phyloP scores from a whole-genome alignment of 2,797 vertebrate genomes.

The Huso huso region DNA sequence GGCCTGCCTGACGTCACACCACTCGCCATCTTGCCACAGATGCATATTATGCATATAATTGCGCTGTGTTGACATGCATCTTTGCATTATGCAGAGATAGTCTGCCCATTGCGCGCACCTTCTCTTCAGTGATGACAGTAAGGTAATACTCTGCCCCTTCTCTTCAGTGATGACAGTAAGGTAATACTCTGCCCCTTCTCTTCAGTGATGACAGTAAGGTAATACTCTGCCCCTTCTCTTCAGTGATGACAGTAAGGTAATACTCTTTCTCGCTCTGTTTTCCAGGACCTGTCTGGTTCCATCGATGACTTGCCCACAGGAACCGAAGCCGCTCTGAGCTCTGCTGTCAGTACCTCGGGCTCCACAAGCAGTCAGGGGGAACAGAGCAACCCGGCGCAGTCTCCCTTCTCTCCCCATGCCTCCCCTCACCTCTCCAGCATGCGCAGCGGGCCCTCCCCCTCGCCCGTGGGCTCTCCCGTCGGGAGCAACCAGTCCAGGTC shows the following conservation, averaged over 20 bases:
- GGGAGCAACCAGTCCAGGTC: slow-evolving; percentile 70
- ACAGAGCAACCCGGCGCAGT: slow-evolving; percentile 70
- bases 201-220: no score
- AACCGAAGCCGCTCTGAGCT: slow-evolving; percentile 67
- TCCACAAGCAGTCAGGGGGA: slow-evolving; percentile 69
- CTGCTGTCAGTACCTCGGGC: slow-evolving; percentile 62
- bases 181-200: no score
- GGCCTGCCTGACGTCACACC: no score
- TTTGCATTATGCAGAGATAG: no score
- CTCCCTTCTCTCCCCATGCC: slow-evolving; percentile 70
- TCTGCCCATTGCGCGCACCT: no score
- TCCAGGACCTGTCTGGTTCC: slow-evolving; percentile 67
- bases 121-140: no score
- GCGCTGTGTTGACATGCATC: no score
- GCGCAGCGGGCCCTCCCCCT: slow-evolving; percentile 62
- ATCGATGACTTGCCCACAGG: slow-evolving; percentile 71
- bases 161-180: no score
- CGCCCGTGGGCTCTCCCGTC: slow-evolving; percentile 66
- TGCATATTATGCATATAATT: no score
- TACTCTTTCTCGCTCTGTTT: slow-evolving; percentile 15
- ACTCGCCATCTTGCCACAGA: no score
- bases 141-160: no score
- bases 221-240: neutral
- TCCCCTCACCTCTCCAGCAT: slow-evolving; percentile 69
- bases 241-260: neutral